A percentile compares a stretch with the other conserved stretches of the same genome.
Conservation (phyloP, 1,140 invertebrate species). For the Linepithema humile region DNA sequence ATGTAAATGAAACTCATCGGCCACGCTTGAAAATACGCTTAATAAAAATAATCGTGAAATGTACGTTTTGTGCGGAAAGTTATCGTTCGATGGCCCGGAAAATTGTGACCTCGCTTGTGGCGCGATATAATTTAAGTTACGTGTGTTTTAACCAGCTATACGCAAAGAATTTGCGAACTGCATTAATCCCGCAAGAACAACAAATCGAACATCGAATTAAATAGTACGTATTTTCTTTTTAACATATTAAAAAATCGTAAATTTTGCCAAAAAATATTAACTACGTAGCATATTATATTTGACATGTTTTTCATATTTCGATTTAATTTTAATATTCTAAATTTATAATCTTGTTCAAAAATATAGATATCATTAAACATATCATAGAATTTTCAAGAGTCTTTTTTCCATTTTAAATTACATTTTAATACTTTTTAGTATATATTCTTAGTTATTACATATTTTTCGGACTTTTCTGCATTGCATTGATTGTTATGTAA, state of each 20-base stretch:
- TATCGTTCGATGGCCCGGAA: constrained; percentile 27
- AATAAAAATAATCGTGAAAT: constrained; percentile 40
- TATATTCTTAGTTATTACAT: no score
- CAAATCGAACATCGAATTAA: neutral
- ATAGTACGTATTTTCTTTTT: neutral
- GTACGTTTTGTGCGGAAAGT: constrained; percentile 12
- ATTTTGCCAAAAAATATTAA: neutral
- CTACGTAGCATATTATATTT: neutral
- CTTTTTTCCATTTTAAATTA: neutral
- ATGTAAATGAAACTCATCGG: constrained; percentile 38
- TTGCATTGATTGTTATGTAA: neutral
- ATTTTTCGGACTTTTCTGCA: neutral
- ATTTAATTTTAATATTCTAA: neutral
- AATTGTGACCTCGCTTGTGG: constrained; percentile 11
- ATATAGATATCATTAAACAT: neutral
- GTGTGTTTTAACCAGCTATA: neutral
- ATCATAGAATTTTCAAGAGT: neutral
- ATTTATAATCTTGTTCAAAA: neutral
- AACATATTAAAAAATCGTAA: neutral
- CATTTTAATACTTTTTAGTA: neutral
- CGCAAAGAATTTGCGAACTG: neutral
- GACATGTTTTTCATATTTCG: neutral
- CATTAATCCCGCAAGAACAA: constrained; percentile 3
- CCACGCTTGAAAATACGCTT: constrained; percentile 21
- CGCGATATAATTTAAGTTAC: constrained; percentile 26